These are phyloP conservation scores for Mylabris phalerata DNA, from an alignment of 1,140 invertebrate genomes.

Conservation along the genomic window DNA sequence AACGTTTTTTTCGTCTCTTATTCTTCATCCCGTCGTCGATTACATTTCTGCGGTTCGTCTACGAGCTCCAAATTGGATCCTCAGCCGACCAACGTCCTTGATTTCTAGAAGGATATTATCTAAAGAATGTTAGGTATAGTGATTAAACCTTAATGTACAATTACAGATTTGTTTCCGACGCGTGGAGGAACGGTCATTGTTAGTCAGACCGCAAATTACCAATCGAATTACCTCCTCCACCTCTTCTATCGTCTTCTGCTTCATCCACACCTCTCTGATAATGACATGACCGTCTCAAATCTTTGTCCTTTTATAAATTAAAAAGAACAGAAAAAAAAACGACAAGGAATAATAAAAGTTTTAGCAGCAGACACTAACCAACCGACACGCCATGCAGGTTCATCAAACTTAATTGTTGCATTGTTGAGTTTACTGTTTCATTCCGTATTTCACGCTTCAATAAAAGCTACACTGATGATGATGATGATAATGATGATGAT, in stretches of 20 bases:
- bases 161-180: constrained; percentile 35
- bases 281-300: constrained; percentile 27
- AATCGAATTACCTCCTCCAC: constrained; percentile 27
- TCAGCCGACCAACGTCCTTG: constrained; percentile 9
- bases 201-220: constrained; percentile 34
- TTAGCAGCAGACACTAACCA: background rate
- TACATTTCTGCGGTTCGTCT: too few relatives aligned
- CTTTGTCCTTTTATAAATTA: background rate
- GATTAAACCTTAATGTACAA: constrained; percentile 27
- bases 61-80: too few relatives aligned
- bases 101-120: constrained; percentile 10
- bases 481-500: too few relatives aligned
- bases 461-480: constrained; percentile 2
- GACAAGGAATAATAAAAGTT: background rate
- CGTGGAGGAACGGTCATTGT: constrained; percentile 31
- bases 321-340: constrained; percentile 7
- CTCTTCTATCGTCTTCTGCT: too few relatives aligned
- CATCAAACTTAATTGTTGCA: constrained; percentile 17
- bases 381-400: constrained; percentile 5
- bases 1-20: too few relatives aligned
- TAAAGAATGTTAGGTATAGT: constrained; percentile 18
- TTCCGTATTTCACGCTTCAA: constrained; percentile 11
- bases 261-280: constrained; percentile 10
- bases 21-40: too few relatives aligned
- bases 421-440: constrained; percentile 6